Base-by-base conservation (phyloP, 2,888 invertebrate genomes). In the Clunio marinus region DNA sequence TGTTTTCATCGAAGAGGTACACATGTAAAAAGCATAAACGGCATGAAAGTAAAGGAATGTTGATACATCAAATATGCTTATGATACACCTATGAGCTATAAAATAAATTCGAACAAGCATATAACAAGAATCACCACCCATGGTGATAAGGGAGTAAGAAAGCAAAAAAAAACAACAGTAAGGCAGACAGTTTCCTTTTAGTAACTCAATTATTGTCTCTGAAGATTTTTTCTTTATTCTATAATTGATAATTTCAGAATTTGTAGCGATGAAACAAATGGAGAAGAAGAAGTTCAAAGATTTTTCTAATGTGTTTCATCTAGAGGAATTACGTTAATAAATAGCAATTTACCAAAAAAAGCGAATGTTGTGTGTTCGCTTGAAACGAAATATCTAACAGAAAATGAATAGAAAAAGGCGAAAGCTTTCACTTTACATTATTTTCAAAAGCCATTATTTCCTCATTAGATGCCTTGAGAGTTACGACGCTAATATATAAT, bases 21-120 rank as follows among this genome's bases (percentile, higher is more conserved):
- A 41, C 41, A 41, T 41, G 41, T 41, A n/a, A 2, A 41, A n/a
- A 41, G 15, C 10, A 41, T 41, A 41, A 41, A 41, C n/a, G n/a
- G n/a, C n/a, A n/a, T n/a, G n/a, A 32, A 32, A 10, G 32, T 10
- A 32, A 32, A 32, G 10, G 20, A 51, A 17, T 20, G 17, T 51
- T 51, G 51, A 20, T 51, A 51, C 22, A 51, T 51, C 51, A 51
- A 51, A 51, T 10, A 27, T n/a, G 15, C n/a, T 60, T 60, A 60
- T 37, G 60, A 41, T 60, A 60, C 60, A 60, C 60, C 60, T 60
- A 60, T 41, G 60, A 37, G 60, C 15, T 22, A 25, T 60, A 60
- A 60, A 35, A 20, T 51, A 20, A 22, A 51, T 4, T 17, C 20
- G 22, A 20, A 20, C n/a, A 8, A 51, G 22, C 51, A 51, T 20